phyloP scores from a whole-genome alignment of 1,140 invertebrate species.

The Nephotettix cincticeps region DNA sequence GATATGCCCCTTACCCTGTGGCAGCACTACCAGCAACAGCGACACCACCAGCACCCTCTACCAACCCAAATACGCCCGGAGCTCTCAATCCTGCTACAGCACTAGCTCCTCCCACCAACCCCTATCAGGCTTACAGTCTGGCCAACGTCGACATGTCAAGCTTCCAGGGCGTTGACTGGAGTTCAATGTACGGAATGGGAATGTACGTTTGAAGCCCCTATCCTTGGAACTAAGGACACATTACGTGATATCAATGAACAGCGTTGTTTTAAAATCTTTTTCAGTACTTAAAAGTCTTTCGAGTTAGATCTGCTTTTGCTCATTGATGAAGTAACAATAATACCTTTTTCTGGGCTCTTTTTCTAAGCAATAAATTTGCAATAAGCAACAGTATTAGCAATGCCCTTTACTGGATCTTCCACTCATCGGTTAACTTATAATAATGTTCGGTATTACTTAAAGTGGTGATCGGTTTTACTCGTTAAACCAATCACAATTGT shows the following conservation, averaged over 20 bases:
- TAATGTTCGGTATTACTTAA: constrained; percentile 46
- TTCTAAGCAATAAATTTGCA: constrained; percentile 41
- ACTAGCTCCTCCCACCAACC: constrained; percentile 58
- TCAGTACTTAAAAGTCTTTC: constrained; percentile 25
- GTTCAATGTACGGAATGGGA: constrained; percentile 85
- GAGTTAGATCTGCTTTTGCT: constrained; percentile 26
- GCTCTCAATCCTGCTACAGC: constrained; percentile 56
- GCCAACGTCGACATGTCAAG: constrained; percentile 88
- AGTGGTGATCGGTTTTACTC: constrained; percentile 46
- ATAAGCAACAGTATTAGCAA: constrained; percentile 36
- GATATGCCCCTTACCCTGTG: constrained; percentile 70
- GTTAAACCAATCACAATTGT: constrained; percentile 33
- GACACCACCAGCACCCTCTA: constrained; percentile 50
- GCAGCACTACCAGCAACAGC: constrained; percentile 56
- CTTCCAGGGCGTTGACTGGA: constrained; percentile 88
- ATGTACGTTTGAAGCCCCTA: constrained; percentile 75
- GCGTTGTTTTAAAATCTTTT: constrained; percentile 11
- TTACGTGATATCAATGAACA: too few species aligned
- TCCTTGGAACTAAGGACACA: not conserved
- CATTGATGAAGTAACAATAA: constrained; percentile 19
- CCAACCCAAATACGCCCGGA: constrained; percentile 48
- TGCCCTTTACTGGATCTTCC: constrained; percentile 35
- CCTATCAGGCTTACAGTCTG: constrained; percentile 76
- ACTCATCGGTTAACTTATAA: constrained; percentile 15
- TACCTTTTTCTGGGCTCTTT: constrained; percentile 24